Base-by-base conservation (phyloP, 2,797 vertebrate genomes). In the Avahi laniger region DNA sequence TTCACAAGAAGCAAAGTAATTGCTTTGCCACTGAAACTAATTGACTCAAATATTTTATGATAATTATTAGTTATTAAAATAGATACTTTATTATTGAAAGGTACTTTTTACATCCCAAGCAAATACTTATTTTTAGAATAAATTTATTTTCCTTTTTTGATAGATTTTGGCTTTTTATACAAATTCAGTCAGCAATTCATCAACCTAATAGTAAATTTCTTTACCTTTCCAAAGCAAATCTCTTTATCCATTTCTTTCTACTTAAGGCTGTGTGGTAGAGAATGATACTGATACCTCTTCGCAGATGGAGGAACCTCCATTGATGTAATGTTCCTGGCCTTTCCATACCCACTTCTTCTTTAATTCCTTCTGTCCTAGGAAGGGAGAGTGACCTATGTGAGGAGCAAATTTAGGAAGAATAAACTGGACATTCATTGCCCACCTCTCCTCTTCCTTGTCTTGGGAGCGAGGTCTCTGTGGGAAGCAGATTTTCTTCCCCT, bases 1-100 rank as follows among this genome's bases (percentile, higher is more conserved):
- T 93, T 92, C 18, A 59, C 46, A 73, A n/a, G 69, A 73, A 94
- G 5, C 38, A 24, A 41, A 35, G 18, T 75, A 81, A 85, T 73
- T 95, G n/a, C 89, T 97, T 89, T 93, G 38, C 20, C 22, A 24
- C 11, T 89, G 54, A 18, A 96, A 33, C 9, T 10, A 43, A 46
- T 84, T 30, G 76, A 89, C 28, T 89, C 91, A 92, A 57, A 43
- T 75, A 93, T 57, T 94, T 93, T 92, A 35, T 82, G 22, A 20
- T 82, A 94, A 96, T 86, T 84, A 93, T 70, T 75, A 95, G 90
- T 84, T 80, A 95, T 93, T 93, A 88, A 94, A 95, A 97, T 94
- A 96, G 59, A 83, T 93, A 86, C 59, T 91, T 93, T 97, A 96
- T 79, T 97, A 85, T 67, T 78, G 69, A 97, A 94, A 90, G 83